phyloP scores from a whole-genome alignment of 2,113 vertebrate species.

The Dasyurus viverrinus region DNA sequence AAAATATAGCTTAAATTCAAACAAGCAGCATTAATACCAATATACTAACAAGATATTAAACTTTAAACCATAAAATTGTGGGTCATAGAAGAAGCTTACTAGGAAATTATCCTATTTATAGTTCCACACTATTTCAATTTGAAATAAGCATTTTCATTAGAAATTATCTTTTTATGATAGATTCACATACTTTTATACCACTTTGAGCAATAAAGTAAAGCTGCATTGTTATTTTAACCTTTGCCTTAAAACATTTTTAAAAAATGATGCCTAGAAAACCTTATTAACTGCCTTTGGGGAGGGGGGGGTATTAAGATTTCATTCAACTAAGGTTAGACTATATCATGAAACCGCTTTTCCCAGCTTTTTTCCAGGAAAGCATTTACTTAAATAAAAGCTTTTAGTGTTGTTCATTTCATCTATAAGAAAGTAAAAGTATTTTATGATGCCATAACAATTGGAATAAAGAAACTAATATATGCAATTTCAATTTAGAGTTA shows the following conservation, averaged over 20 bases:
- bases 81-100: not conserved
- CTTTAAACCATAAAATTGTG: slow-evolving; percentile 40
- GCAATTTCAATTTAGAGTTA: slow-evolving; percentile 28
- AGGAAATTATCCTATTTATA: slow-evolving; percentile 20
- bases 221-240: slow-evolving; percentile 30
- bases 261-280: slow-evolving; percentile 15
- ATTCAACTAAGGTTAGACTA: not conserved
- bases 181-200: slow-evolving; percentile 33
- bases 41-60: slow-evolving; percentile 4
- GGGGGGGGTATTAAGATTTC: slow-evolving; percentile 13
- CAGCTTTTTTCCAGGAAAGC: slow-evolving; percentile 53
- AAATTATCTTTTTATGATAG: slow-evolving; percentile 24
- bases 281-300: not conserved
- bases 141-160: slow-evolving; percentile 35
- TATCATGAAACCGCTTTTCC: not conserved
- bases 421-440: not conserved
- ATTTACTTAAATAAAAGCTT: slow-evolving; percentile 7
- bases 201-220: slow-evolving; percentile 57
- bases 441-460: slow-evolving; percentile 33
- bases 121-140: slow-evolving; percentile 36
- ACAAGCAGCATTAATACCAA: slow-evolving; percentile 19
- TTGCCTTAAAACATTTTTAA: slow-evolving; percentile 28
- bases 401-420: slow-evolving; percentile 54
- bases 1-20: slow-evolving; percentile 44
- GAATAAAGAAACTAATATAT: slow-evolving; percentile 64